A percentile compares a stretch with the other conserved stretches of the same genome.
Evolutionary conservation across 2,113 vertebrate genomes (phyloP).

Genomic region (Bostrychus sinensis): DNA sequence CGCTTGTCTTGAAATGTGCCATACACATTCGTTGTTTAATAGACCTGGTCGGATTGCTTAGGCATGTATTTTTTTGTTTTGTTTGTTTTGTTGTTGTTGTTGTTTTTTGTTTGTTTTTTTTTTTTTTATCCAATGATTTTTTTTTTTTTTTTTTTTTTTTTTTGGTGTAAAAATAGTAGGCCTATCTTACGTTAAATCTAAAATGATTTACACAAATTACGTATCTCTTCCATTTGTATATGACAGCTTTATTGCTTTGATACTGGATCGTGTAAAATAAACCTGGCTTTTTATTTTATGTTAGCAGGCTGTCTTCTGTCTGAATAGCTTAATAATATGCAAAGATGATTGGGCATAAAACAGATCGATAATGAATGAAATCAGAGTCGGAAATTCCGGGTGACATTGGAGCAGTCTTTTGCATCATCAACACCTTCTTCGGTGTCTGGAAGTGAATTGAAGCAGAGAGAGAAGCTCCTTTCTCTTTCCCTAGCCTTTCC

Average conservation of each 20-base stretch:
- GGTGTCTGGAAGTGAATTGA: slow-evolving; percentile 84
- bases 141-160: too few species aligned
- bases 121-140: too few species aligned
- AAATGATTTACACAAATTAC: too few species aligned
- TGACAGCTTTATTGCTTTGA: neutral
- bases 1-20: too few species aligned
- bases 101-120: too few species aligned
- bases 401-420: slow-evolving; percentile 84
- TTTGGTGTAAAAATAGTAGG: too few species aligned
- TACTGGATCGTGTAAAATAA: neutral
- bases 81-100: too few species aligned
- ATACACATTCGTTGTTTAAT: too few species aligned
- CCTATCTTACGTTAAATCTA: too few species aligned
- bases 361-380: slow-evolving; percentile 82
- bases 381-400: slow-evolving; percentile 78
- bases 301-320: neutral
- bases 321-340: slow-evolving; percentile 10
- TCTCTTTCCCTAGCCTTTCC: slow-evolving; percentile 95
- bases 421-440: slow-evolving; percentile 90
- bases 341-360: slow-evolving; percentile 13
- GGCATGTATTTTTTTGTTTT: too few species aligned
- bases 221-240: too few species aligned
- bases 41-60: too few species aligned
- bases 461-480: slow-evolving; percentile 81
- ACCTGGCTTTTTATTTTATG: neutral